Evolutionary conservation across 2,888 invertebrate species (phyloP), one percentile per base, ranked within the genome.

Genomic region (Melieria omissa): DNA sequence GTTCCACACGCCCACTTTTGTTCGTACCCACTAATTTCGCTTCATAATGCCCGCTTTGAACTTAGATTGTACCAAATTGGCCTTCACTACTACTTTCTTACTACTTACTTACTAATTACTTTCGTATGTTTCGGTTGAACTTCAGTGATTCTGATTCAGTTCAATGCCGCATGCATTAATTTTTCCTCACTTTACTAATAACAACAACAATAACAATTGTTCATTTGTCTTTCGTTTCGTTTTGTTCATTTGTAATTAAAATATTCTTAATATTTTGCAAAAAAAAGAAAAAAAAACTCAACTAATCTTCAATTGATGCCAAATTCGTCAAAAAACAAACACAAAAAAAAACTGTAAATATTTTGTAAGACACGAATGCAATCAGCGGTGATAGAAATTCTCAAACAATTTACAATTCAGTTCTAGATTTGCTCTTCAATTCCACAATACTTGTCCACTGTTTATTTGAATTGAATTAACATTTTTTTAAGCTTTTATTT

Each of bases 331-430:
- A 16, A 16, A 16, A 29, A 29, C 3, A 29, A 29, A 29, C 29
- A 29, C 29, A 29, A 29, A 29, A 29, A 29, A 29, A 29, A 29
- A 29, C 10, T 58, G 41, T 58, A 58, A 58, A 58, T 58, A 41
- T 58, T 58, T 71, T 54, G 29, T 71, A 29, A 29, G 29, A 69
- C 63, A 66, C 69, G 74, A 69, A 73, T 47, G 41, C 41, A 76
- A 71, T 61, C 73, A 58, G 62, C 74, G 74, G 80, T 83, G 83
- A 82, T 82, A 82, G 82, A 82, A 82, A 82, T 82, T 80, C 69
- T 73, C 73, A 74, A 76, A 74, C 72, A 74, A 75, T 71, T 65
- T 72, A 63, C 61, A 65, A 71, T n/a, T 52, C 9, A 8, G 4
- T 52, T 52, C 7, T 6, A 52, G 6, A n/a, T 9, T 52, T 52